These are phyloP conservation scores for Aporophyla lueneburgensis DNA, from an alignment of 2,888 invertebrate species.

Conservation along the genomic window DNA sequence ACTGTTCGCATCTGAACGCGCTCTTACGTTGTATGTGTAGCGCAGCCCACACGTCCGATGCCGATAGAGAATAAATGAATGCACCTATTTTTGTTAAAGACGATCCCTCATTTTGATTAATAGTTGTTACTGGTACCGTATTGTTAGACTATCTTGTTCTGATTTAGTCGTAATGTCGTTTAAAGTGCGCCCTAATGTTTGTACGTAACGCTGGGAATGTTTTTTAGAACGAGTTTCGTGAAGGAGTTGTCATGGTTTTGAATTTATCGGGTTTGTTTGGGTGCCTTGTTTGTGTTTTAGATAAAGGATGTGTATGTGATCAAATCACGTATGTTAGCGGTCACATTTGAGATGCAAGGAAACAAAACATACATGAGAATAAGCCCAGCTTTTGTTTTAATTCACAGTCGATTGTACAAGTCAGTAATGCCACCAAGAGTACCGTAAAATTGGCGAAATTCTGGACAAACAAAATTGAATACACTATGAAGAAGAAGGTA, in stretches of 20 bases:
- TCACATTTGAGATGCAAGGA: background rate
- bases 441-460: background rate
- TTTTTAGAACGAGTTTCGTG: constrained; percentile 22
- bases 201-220: constrained; percentile 29
- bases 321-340: background rate
- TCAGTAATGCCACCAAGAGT: background rate
- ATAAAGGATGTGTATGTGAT: background rate
- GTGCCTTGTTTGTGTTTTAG: background rate
- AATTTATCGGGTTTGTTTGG: constrained; percentile 38
- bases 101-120: constrained; percentile 88
- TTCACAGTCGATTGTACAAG: background rate
- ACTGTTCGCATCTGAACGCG: constrained; percentile 48
- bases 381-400: background rate
- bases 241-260: constrained; percentile 50
- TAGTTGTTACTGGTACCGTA: constrained; percentile 74
- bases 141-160: constrained; percentile 82
- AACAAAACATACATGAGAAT: background rate
- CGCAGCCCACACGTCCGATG: constrained; percentile 71
- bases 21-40: constrained; percentile 58
- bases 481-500: background rate
- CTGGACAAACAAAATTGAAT: background rate
- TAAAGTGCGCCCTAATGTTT: constrained; percentile 73
- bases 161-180: constrained; percentile 87
- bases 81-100: constrained; percentile 83
- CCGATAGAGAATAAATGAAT: constrained; percentile 83